Base-by-base conservation (phyloP, 2,797 vertebrate species). In the Gastrophryne carolinensis region DNA sequence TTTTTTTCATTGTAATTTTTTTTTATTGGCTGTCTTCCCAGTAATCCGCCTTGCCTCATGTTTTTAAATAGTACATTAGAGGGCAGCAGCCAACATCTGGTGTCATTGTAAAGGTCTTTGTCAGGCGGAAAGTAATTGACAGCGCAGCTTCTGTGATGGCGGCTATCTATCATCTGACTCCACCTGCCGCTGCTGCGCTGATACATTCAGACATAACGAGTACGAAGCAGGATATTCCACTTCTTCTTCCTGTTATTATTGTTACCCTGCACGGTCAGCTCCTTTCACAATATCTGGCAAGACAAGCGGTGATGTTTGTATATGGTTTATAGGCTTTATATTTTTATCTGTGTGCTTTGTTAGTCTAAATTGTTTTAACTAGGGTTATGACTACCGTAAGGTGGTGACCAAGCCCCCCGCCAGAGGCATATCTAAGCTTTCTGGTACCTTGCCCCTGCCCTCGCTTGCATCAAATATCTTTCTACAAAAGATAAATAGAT, bases 51-150 rank as follows among this genome's bases (percentile, higher is more conserved):
- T n/a, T 21, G n/a, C 24, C 34, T 56, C 35, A 54, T 69, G 24
- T 41, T 53, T 68, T 66, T 66, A 66, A 29, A 41, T 37, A 56
- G 24, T 41, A 69, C 23, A 56, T 69, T 17, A 69, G 52, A 56
- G 66, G n/a, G 66, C 66, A 69, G 50, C 49, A 69, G 24, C 24
- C 23, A 56, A 29, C 52, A 41, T 52, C 50, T 41, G n/a, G 34
- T 41, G 23, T 37, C 39, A 29, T 56, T 11, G 50, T 10, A 39
- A 27, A 68, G 50, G 65, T n/a, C 34, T 68, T 19, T 54, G 50
- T 41, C 19, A 68, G 30, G 5, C 27, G 24, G 44, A 29, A 52
- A 24, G 23, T 32, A 65, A 53, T 24, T 54, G 32, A 68, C 15
- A 27, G n/a, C 4, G 39, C 27, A 19, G 30, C 29, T 54, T 30